These are phyloP conservation scores for Loris lydekkerianus DNA, from an alignment of 2,797 vertebrate genomes.

Conservation along the genomic window DNA sequence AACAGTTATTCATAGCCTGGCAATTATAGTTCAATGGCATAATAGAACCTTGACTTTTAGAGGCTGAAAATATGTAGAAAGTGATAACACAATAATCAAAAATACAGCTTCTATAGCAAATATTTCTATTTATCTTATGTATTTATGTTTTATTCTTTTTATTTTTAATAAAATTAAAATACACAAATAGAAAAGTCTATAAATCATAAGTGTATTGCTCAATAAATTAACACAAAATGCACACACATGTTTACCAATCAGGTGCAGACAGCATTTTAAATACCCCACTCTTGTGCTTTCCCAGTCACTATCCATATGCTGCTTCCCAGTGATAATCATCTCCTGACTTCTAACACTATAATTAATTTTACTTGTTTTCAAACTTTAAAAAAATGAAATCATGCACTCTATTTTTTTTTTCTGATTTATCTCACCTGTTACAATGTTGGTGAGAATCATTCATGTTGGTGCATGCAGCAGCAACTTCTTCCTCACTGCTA, in stretches of 20 bases:
- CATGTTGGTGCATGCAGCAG: neutral
- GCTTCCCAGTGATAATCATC: neutral
- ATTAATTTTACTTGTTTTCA: neutral
- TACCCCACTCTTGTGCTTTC: neutral
- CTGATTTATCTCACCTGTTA: neutral
- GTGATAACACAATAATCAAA: neutral
- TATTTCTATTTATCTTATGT: neutral
- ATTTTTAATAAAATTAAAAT: conserved; percentile 40
- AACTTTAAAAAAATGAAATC: neutral
- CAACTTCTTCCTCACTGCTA: neutral
- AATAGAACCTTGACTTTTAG: conserved; percentile 11
- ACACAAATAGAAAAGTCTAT: neutral
- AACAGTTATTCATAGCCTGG: neutral
- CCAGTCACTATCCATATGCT: neutral
- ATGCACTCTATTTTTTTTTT: neutral
- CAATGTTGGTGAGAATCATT: neutral
- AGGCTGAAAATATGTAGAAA: neutral
- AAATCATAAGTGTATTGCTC: neutral
- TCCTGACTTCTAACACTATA: neutral
- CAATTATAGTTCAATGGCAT: neutral
- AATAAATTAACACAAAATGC: conserved; percentile 3
- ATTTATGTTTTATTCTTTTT: neutral
- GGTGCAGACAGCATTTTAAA: neutral
- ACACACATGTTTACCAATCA: neutral
- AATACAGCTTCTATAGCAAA: neutral